phyloP scores from a whole-genome alignment of 2,113 vertebrate genomes.

The Xenotilapia caudafasciata region DNA sequence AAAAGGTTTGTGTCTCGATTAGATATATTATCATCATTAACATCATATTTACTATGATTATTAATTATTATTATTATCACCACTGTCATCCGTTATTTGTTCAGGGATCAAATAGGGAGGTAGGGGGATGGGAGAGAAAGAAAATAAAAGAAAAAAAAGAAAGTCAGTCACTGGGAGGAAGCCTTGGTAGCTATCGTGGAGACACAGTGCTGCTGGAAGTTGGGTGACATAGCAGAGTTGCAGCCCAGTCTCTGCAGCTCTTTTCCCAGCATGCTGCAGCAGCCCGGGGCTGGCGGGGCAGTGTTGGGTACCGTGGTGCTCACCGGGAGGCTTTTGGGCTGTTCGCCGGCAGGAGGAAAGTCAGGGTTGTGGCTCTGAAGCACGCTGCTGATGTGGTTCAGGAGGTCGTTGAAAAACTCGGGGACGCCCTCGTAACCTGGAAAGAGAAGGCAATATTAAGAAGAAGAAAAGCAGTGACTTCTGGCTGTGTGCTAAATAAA shows the following conservation, averaged over 20 bases:
- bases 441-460: neutral
- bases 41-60: slow-evolving; percentile 71
- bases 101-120: slow-evolving; percentile 13
- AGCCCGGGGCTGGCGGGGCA: slow-evolving; percentile 67
- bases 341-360: slow-evolving; percentile 43
- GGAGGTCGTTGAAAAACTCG: slow-evolving; percentile 91
- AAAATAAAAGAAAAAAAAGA: neutral
- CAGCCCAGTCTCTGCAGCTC: slow-evolving; percentile 96
- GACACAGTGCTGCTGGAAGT: slow-evolving; percentile 98
- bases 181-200: slow-evolving; percentile 93
- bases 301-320: slow-evolving; percentile 57
- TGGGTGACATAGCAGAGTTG: slow-evolving; percentile 86
- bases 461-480: neutral
- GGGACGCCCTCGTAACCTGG: slow-evolving; percentile 94
- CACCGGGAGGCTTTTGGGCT: slow-evolving; percentile 62
- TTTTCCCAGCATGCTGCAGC: slow-evolving; percentile 76
- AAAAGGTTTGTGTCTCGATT: slow-evolving; percentile 64
- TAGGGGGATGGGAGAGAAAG: neutral
- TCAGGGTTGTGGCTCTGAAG: slow-evolving; percentile 81
- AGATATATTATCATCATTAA: slow-evolving; percentile 70
- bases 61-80: slow-evolving; percentile 63
- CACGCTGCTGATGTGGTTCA: slow-evolving; percentile 89
- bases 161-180: slow-evolving; percentile 86
- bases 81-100: slow-evolving; percentile 49
- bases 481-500: neutral